Conservation (phyloP, 2,113 vertebrate genomes). For the Hassar affinis region DNA sequence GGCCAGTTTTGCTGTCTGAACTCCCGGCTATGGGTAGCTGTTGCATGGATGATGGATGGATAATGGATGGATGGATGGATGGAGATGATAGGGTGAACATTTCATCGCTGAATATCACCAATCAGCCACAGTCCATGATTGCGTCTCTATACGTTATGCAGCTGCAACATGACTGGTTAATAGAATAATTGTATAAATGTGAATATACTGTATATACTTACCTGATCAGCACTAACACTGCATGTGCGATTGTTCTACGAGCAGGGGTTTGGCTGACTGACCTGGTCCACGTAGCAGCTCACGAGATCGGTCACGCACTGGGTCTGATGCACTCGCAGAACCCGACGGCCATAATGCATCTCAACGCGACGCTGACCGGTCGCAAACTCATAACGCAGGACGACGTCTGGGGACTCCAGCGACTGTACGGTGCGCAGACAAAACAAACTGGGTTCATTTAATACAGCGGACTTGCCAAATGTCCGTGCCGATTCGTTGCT, state of each 20-base stretch:
- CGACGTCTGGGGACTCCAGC: conserved; percentile 92
- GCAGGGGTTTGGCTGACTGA: conserved; percentile 95
- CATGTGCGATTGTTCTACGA: conserved; percentile 39
- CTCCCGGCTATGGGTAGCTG: no score
- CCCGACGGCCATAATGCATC: conserved; percentile 87
- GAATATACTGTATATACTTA: neutral
- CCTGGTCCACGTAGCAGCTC: conserved; percentile 91
- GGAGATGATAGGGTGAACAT: no score
- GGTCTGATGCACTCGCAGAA: conserved; percentile 96
- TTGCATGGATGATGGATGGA: no score
- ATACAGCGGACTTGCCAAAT: neutral
- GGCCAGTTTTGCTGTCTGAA: no score
- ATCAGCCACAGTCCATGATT: no score
- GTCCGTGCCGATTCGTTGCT: neutral
- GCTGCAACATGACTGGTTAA: neutral
- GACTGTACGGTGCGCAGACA: conserved; percentile 83
- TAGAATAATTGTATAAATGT: neutral
- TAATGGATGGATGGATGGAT: no score
- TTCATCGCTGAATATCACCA: no score
- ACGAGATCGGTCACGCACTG: conserved; percentile 91
- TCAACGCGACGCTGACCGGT: conserved; percentile 90
- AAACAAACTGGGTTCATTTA: conserved; percentile 15
- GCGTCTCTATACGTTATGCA: neutral
- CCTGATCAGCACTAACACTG: neutral
- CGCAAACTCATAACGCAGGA: conserved; percentile 89